phyloP scores from a whole-genome alignment of 2,888 invertebrate species.

The Coremacera marginata region DNA sequence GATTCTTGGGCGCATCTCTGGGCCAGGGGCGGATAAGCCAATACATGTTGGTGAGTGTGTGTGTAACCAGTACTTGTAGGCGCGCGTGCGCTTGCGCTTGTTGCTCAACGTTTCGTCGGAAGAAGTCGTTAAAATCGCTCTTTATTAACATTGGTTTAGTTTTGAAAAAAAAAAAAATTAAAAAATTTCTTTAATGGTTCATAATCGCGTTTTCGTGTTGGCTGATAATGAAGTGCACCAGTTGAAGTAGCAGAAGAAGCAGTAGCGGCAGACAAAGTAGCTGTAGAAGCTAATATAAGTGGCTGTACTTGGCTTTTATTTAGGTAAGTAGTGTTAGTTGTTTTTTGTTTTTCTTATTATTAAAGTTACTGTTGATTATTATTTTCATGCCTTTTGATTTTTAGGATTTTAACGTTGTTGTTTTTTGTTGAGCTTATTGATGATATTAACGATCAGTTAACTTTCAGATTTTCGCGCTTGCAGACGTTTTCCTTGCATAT shows the following conservation, averaged over 20 bases:
- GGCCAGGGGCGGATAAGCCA: not conserved
- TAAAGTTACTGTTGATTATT: conserved; percentile 57
- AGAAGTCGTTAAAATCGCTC: not conserved
- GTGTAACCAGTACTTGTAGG: not conserved
- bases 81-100: conserved; percentile 19
- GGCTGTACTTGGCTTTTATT: conserved; percentile 29
- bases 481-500: conserved; percentile 59
- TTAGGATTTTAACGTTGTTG: conserved; percentile 59
- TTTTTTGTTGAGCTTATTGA: conserved; percentile 53
- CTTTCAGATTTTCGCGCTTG: conserved; percentile 66
- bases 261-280: not conserved
- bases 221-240: conserved; percentile 22
- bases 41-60: not conserved
- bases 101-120: conserved; percentile 27
- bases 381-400: conserved; percentile 68
- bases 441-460: conserved; percentile 64
- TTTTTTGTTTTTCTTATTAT: conserved; percentile 16
- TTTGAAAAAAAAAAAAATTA: conserved; percentile 47
- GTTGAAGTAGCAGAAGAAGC: not conserved
- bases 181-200: conserved; percentile 53
- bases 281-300: not conserved
- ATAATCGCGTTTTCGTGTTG: conserved; percentile 54
- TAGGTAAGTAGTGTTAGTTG: conserved; percentile 42
- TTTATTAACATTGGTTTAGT: conserved; percentile 18
- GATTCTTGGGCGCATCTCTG: not conserved